Evolutionary conservation across 2,113 vertebrate genomes (phyloP).

Genomic region (Chaetodon auriga): DNA sequence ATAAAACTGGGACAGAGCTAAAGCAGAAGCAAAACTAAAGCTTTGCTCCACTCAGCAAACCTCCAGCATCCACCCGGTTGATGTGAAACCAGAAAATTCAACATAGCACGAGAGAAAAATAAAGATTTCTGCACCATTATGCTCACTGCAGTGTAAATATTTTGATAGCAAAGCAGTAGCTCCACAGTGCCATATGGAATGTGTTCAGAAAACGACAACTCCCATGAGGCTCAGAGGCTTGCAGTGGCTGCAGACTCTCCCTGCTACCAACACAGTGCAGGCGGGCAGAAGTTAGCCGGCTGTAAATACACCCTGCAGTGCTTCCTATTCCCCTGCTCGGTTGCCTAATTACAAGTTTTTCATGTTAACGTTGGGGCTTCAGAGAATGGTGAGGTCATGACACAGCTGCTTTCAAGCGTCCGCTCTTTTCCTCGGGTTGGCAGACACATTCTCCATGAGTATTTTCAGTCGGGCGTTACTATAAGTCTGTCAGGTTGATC

Average conservation of each 20-base stretch:
- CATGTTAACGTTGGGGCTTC: constrained; percentile 1
- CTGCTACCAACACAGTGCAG: constrained; percentile 10
- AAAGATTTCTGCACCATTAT: not conserved
- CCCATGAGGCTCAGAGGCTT: constrained; percentile 11
- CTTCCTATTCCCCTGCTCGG: constrained; percentile 34
- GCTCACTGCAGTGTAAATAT: not conserved
- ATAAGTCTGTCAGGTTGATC: not conserved
- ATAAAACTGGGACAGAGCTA: constrained; percentile 51
- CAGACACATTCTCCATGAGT: not conserved
- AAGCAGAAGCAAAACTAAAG: constrained; percentile 83
- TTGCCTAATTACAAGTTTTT: constrained; percentile 61
- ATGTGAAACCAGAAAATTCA: not conserved
- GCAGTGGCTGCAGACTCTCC: constrained; percentile 30
- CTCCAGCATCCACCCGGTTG: not conserved
- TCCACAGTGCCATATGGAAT: not conserved
- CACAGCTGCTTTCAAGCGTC: not conserved
- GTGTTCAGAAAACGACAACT: constrained; percentile 35
- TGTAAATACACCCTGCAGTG: constrained; percentile 40
- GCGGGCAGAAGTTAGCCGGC: not conserved
- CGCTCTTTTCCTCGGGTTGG: not conserved
- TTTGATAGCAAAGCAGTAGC: not conserved
- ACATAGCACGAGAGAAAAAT: not conserved
- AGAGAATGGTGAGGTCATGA: constrained; percentile 31
- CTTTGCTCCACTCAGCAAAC: constrained; percentile 27
- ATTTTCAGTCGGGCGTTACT: not conserved